Evolutionary conservation across 2,113 vertebrate genomes (phyloP), one percentile per base, ranked within the genome.

Genomic region (Diphyllodes magnificus): DNA sequence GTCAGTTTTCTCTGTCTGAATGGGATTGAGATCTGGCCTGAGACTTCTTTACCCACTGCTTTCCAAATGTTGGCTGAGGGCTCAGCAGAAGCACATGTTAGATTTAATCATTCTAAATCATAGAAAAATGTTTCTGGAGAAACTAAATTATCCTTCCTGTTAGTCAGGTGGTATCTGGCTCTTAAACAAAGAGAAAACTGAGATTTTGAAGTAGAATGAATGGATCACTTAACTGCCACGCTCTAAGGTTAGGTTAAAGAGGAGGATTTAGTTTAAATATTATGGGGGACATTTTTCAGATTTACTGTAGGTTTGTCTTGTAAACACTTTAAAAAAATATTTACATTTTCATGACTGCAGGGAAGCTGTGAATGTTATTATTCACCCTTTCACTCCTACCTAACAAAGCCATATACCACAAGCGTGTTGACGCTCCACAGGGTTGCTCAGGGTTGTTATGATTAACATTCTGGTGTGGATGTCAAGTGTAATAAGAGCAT

Each of bases 231-330:
- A 93, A 93, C 77, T 97, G 96, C 94, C 86, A 25, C 40, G 10
- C 13, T 95, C 83, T 93, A 92, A 97, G 95, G 91, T 96, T 97
- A 92, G 96, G 86, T 95, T 96, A 95, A 95, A 96, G 96, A 95
- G 93, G 71, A 83, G 73, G 92, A 90, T 97, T 97, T 97, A 90
- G 84, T 95, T 96, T 94, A 96, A 97, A 96, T 93, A 97, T 97
- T 96, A 95, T 56, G 93, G 86, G 77, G 85, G 81, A 83, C 95
- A 92, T 98, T 97, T 97, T 97, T 98, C 96, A 97, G 71, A 93
- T 98, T 96, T 97, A 93, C 95, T 95, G 93, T 96, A 87, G 93
- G 85, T 97, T 97, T 98, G 94, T 96, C 97, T 96, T 97, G 96
- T 95, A 93, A 98, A 95, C 94, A 93, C 96, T 98, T 97, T 25